Evolutionary conservation across 2,797 vertebrate genomes (phyloP).

Genomic region (Pseudopleuronectes americanus): DNA sequence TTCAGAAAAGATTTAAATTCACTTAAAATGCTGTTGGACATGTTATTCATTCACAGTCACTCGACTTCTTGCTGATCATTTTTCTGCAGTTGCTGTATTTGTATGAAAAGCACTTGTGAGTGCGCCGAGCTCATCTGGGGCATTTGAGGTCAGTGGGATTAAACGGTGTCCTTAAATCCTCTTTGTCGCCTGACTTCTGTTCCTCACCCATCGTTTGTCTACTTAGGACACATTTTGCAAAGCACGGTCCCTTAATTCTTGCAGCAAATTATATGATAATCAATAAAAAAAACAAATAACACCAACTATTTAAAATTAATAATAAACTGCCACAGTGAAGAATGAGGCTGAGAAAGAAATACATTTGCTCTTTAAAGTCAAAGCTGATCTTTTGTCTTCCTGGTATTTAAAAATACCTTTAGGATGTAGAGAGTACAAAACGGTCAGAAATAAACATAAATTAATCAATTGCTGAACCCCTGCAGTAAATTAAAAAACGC

Average conservation of each 20-base stretch:
- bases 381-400: not conserved
- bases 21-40: no score
- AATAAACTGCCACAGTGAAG: not conserved
- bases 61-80: no score
- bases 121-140: constrained; percentile 56
- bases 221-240: not conserved
- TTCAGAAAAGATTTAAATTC: not conserved
- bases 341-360: not conserved
- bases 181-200: constrained; percentile 55
- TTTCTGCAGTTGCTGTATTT: constrained; percentile 18
- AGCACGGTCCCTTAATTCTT: not conserved
- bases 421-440: not conserved
- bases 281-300: not conserved
- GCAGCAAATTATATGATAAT: not conserved
- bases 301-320: not conserved
- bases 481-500: not conserved
- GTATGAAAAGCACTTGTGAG: constrained; percentile 43
- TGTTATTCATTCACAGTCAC: no score
- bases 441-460: not conserved
- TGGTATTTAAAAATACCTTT: not conserved
- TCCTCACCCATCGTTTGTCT: constrained; percentile 49
- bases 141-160: constrained; percentile 72
- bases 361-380: not conserved
- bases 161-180: constrained; percentile 61
- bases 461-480: not conserved